Base-by-base conservation (phyloP, 2,797 vertebrate genomes). In the Sebastes melanostomus region DNA sequence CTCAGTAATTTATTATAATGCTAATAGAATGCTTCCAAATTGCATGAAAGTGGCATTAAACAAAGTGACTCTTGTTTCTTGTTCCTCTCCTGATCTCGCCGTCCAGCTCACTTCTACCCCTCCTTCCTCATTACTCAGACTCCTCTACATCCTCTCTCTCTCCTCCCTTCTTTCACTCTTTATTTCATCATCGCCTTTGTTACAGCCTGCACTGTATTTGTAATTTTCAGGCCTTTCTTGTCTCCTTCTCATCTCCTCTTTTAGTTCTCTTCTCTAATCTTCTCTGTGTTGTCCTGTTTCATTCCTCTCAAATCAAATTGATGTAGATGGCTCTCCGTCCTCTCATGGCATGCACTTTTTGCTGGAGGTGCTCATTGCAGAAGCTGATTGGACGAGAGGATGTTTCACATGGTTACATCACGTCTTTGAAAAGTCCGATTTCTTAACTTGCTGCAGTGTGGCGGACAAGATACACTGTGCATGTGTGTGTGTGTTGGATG, bases 391-490 rank as follows among this genome's bases (percentile, higher is more conserved):
- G 75, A 72, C 11, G 2, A 69, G 65, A 71, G 54, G 34, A 27
- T 22, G 62, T 90, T 90, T 84, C 86, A 81, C 73, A 18, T 34
- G 22, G 87, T 90, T 89, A 80, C 89, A 92, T 90, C 87, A 91
- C 46, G 1, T 72, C 67, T 77, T 85, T 82, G 59, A 78, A 70
- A 81, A 61, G 24, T 86, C 22, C 1, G 22, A 30, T 50, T 29
- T 30, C 20, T 58, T 73, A 34, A 79, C 50, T 27, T 2, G n/a
- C 68, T 82, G 52, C 54, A 56, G 59, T 22, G 16, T 14, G 24
- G 27, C 12, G 1, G 68, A 38, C 25, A 29, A 63, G 69, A 71
- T 75, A 16, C n/a, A 50, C 10, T 54, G 18, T 56, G 4, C 55
- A 8, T 62, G 54, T 66, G 8, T 62, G 54, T 66, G 7, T 66